phyloP scores from a whole-genome alignment of 1,140 invertebrate genomes.

The Oryzaephilus surinamensis region DNA sequence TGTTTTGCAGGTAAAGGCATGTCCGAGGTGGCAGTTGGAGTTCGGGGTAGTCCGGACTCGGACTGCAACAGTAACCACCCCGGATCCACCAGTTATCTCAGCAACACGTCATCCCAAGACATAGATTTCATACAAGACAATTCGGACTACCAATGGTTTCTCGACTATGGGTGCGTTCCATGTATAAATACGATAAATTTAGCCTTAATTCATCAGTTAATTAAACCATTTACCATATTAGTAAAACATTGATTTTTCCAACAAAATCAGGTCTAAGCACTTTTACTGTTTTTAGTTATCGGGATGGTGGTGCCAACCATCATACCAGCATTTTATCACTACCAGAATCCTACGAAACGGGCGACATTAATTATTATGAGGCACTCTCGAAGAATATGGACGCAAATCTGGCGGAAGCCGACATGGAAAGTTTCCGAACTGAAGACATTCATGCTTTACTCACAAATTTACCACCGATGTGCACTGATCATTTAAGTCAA shows the following conservation, averaged over 20 bases:
- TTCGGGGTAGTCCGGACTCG: slow-evolving; percentile 31
- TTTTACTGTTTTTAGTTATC: slow-evolving; percentile 50
- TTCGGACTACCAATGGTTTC: slow-evolving; percentile 81
- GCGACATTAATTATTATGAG: slow-evolving; percentile 68
- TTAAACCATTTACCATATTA: too few species aligned
- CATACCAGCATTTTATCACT: slow-evolving; percentile 72
- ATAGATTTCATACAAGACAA: slow-evolving; percentile 77
- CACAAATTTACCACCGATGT: slow-evolving; percentile 63
- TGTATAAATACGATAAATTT: not conserved
- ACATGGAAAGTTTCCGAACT: slow-evolving; percentile 87
- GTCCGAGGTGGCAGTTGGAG: slow-evolving; percentile 29
- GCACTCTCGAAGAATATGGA: slow-evolving; percentile 79
- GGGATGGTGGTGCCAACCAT: slow-evolving; percentile 60
- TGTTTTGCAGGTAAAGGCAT: slow-evolving; percentile 32
- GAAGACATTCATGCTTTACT: slow-evolving; percentile 83
- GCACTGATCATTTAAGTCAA: slow-evolving; percentile 39
- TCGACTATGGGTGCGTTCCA: slow-evolving; percentile 64
- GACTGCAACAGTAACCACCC: slow-evolving; percentile 37
- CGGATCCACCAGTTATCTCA: slow-evolving; percentile 30
- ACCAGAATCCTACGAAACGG: slow-evolving; percentile 64
- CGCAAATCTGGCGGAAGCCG: slow-evolving; percentile 85
- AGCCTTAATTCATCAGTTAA: too few species aligned
- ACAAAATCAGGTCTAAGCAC: not conserved
- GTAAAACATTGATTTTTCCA: too few species aligned
- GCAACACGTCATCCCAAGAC: slow-evolving; percentile 35